These are phyloP conservation scores for Leptosomus discolor DNA, from an alignment of 2,113 vertebrate genomes.

Conservation along the genomic window DNA sequence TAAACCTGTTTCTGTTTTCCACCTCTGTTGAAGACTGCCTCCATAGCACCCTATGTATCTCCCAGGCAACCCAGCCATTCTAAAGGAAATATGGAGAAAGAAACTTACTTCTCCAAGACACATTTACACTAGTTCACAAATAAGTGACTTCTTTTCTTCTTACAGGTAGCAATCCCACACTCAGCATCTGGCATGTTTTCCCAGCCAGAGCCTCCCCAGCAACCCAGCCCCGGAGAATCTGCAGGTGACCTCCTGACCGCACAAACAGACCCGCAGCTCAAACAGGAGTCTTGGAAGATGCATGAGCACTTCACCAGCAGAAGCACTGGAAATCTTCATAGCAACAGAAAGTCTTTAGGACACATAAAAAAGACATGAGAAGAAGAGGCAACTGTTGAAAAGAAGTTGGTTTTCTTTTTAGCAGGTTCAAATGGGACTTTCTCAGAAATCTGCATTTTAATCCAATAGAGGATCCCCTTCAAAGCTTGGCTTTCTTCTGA, in stretches of 20 bases:
- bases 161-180: background rate
- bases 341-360: background rate
- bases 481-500: background rate
- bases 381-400: background rate
- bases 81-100: background rate
- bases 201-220: background rate
- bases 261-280: background rate
- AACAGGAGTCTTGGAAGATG: background rate
- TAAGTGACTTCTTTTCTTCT: background rate
- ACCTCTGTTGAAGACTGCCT: background rate
- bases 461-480: background rate
- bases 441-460: background rate
- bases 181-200: background rate
- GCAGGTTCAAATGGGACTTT: background rate
- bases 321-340: background rate
- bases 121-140: background rate
- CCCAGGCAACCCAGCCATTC: constrained; percentile 12
- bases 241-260: background rate
- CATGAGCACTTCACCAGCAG: background rate
- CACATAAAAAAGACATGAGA: fast-evolving
- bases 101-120: background rate
- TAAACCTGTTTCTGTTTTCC: background rate
- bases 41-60: background rate
- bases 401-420: background rate
- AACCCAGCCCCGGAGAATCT: background rate